These are phyloP conservation scores for Haemorhous mexicanus DNA, from an alignment of 2,113 vertebrate species.

Conservation along the genomic window DNA sequence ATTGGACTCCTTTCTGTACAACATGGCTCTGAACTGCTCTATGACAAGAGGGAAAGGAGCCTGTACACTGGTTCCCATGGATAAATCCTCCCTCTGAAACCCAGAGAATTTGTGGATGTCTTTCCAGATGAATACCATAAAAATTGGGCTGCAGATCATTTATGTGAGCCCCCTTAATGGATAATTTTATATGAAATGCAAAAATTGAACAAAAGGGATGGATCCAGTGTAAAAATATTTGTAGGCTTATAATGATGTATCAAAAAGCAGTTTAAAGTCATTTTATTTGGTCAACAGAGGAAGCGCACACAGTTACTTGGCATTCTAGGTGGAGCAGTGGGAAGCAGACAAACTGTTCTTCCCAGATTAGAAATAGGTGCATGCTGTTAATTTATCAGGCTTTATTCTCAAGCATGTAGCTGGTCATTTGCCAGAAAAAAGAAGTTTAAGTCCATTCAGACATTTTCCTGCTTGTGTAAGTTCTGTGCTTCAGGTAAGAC, in stretches of 20 bases:
- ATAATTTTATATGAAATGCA: not conserved
- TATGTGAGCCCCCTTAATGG: not conserved
- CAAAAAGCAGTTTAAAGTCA: not conserved
- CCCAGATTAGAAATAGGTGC: not conserved
- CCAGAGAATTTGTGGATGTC: not conserved
- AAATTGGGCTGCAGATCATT: not conserved
- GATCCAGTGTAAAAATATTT: not conserved
- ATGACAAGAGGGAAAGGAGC: not conserved
- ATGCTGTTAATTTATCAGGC: not conserved
- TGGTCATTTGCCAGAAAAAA: not conserved
- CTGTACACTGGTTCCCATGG: fast-evolving
- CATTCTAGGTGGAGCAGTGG: not conserved
- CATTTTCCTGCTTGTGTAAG: not conserved
- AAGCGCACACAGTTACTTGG: not conserved
- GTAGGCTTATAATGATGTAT: not conserved
- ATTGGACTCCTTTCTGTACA: not conserved
- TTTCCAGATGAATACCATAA: not conserved
- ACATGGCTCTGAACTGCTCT: not conserved
- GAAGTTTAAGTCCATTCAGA: not conserved
- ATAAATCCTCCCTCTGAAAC: not conserved
- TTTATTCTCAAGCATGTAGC: not conserved
- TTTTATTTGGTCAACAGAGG: not conserved
- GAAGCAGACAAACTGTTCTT: not conserved
- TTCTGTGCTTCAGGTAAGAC: not conserved
- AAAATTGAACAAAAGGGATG: not conserved